These are phyloP conservation scores for Unio delphinus DNA, from an alignment of 2,888 invertebrate genomes.

Conservation along the genomic window DNA sequence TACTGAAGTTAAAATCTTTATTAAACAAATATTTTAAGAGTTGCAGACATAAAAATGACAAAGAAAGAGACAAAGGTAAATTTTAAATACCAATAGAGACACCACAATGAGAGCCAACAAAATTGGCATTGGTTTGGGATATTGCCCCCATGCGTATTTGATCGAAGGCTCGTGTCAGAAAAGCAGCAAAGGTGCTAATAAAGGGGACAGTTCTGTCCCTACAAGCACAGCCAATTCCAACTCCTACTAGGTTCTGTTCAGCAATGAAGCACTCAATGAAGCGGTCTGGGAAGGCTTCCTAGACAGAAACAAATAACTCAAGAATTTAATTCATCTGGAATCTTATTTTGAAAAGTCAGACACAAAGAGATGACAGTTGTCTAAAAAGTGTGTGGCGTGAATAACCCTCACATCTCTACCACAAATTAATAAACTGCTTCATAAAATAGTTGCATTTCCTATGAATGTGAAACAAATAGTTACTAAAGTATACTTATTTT, in stretches of 20 bases:
- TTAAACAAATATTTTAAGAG: too few relatives aligned
- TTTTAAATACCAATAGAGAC: slow-evolving; percentile 87
- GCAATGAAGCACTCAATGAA: slow-evolving; percentile 99
- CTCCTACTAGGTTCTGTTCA: slow-evolving; percentile 96
- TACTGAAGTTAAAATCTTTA: too few relatives aligned
- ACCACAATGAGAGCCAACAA: slow-evolving; percentile 97
- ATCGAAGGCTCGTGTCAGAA: slow-evolving; percentile 96
- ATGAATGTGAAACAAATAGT: too few relatives aligned
- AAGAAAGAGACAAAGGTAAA: background rate
- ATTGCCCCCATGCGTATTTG: slow-evolving; percentile 99
- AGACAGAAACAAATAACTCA: slow-evolving; percentile 12
- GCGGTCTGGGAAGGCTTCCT: slow-evolving; percentile 76
- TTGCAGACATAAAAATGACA: too few relatives aligned
- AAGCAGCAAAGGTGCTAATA: slow-evolving; percentile 97
- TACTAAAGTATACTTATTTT: too few relatives aligned
- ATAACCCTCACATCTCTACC: too few relatives aligned
- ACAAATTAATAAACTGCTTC: too few relatives aligned
- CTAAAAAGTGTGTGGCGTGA: too few relatives aligned
- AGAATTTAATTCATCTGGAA: too few relatives aligned
- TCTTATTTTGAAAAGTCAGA: too few relatives aligned
- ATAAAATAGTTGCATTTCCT: too few relatives aligned
- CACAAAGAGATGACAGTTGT: too few relatives aligned
- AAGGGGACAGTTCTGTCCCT: slow-evolving; percentile 94
- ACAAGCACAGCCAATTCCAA: slow-evolving; percentile 94
- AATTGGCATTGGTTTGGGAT: slow-evolving; percentile 97